These are phyloP conservation scores for Aphaenogaster rudis DNA, from an alignment of 1,140 invertebrate genomes.

Conservation along the genomic window DNA sequence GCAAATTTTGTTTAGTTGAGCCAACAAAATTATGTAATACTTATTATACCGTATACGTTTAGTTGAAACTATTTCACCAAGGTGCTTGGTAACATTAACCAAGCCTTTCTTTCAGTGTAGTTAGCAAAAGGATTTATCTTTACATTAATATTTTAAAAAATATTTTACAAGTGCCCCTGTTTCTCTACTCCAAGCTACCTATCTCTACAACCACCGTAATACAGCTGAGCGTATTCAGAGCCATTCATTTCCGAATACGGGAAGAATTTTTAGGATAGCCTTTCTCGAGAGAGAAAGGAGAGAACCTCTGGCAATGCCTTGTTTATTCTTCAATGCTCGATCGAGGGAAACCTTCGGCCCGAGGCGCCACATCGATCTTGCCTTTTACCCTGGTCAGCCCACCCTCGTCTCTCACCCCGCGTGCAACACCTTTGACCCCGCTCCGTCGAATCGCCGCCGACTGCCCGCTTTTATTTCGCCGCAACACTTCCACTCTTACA, in stretches of 20 bases:
- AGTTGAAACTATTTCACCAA: too few relatives aligned
- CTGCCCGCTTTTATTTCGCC: conserved; percentile 39
- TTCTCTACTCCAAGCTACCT: neutral
- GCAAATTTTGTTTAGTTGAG: too few relatives aligned
- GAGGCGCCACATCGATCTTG: conserved; percentile 56
- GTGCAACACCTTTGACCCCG: conserved; percentile 32
- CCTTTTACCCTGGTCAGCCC: conserved; percentile 30
- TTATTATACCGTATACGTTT: too few relatives aligned
- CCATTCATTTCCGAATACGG: neutral
- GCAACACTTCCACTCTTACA: neutral
- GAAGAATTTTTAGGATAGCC: neutral
- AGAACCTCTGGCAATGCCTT: neutral
- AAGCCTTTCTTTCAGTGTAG: too few relatives aligned
- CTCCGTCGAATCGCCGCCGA: conserved; percentile 15
- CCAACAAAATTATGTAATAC: too few relatives aligned
- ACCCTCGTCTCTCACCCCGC: neutral
- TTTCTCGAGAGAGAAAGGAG: neutral
- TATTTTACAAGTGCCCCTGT: neutral
- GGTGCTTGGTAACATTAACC: too few relatives aligned
- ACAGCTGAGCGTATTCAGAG: neutral
- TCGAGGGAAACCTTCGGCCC: conserved; percentile 29
- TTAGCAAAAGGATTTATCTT: neutral
- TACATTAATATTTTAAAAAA: neutral
- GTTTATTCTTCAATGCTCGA: conserved; percentile 43
- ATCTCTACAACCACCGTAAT: neutral